Evolutionary conservation across 2,797 vertebrate genomes (phyloP), one percentile per base, ranked within the genome.

Genomic region (Gouania willdenowi): DNA sequence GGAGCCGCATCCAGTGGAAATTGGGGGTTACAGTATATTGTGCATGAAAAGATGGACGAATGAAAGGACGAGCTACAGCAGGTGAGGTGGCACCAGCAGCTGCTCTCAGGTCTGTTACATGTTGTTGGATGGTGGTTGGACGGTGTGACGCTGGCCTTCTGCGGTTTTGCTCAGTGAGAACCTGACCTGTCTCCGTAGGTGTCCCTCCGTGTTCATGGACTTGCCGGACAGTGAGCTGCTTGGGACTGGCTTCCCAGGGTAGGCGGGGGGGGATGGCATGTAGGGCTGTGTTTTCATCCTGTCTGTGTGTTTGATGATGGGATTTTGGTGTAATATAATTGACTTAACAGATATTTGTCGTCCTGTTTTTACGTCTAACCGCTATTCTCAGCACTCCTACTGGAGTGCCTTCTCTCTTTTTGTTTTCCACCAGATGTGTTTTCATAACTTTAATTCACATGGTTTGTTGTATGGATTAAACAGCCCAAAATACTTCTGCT

Each of bases 181-280:
- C 84, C 83, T 88, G 70, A 89, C 87, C 81, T 91, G 80, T 91
- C 85, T 90, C 81, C 85, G 10, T 89, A 91, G 89, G 89, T 91
- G 85, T 71, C 89, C 89, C 69, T 90, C 89, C 66, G 81, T 91
- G 85, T 88, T 90, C 89, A 88, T 90, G 89, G 89, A 91, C 84
- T 87, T 89, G 78, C 86, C 86, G 84, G 89, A 90, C 75, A 89
- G 87, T 76, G 89, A 91, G 43, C 89, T 90, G 78, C 86, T 91
- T 81, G 86, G 75, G 78, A 90, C 82, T 86, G 81, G 80, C 83
- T 91, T 89, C 83, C 83, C 87, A 67, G 78, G 89, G 89, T 91
- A 91, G 85, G 89, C 18, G 59, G 63, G 66, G 74, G 61, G 33
- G 14, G 33, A 45, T 45, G 50, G 75, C 75, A 81, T 83, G 74